phyloP scores from a whole-genome alignment of 2,888 invertebrate genomes.

The Colletes collaris region DNA sequence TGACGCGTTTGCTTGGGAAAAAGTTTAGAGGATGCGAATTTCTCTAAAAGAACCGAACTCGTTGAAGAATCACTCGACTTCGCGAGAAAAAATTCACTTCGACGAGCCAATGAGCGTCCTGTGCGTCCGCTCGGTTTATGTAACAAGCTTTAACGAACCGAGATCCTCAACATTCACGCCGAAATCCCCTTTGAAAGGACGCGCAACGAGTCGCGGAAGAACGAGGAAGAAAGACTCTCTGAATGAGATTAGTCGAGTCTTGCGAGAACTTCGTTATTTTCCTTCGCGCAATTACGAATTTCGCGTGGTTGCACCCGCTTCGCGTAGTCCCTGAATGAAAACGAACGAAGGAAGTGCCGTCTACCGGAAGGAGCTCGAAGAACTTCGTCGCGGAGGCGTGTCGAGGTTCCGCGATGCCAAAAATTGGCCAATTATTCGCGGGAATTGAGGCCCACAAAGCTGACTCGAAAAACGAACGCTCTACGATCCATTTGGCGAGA shows the following conservation, averaged over 20 bases:
- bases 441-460: background rate
- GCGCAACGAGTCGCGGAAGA: constrained; percentile 23
- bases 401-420: constrained; percentile 13
- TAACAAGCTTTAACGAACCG: constrained; percentile 41
- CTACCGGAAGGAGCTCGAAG: constrained; percentile 10
- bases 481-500: background rate
- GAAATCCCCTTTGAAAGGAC: constrained; percentile 31
- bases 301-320: constrained; percentile 23
- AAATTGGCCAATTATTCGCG: constrained; percentile 31
- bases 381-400: constrained; percentile 12
- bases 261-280: constrained; percentile 48
- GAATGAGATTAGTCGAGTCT: constrained; percentile 47
- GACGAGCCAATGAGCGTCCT: constrained; percentile 1
- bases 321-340: constrained; percentile 26
- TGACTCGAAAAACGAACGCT: background rate
- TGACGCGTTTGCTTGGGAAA: background rate
- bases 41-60: background rate
- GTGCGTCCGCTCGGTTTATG: background rate
- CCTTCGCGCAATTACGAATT: constrained; percentile 48
- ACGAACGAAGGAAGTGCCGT: constrained; percentile 11
- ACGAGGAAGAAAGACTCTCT: constrained; percentile 39
- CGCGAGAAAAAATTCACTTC: background rate
- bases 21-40: background rate
- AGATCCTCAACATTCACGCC: constrained; percentile 45
- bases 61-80: background rate